phyloP scores from a whole-genome alignment of 2,113 vertebrate genomes.

The Ceuthmochares aereus region DNA sequence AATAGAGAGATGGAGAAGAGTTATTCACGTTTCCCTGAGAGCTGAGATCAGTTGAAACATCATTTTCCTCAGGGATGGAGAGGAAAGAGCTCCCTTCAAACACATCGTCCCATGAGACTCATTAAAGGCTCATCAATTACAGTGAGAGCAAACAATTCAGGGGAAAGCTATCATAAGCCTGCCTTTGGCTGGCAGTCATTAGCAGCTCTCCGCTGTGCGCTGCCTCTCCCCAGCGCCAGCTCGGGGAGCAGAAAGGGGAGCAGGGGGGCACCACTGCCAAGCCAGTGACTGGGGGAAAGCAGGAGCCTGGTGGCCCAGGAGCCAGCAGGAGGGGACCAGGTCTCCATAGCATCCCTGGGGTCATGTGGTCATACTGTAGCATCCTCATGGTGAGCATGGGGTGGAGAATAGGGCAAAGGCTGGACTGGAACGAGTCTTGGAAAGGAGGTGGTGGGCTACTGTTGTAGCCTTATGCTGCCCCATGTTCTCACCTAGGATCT shows the following conservation, averaged over 20 bases:
- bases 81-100: slow-evolving; percentile 53
- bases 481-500: fast-evolving
- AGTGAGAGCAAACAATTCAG: slow-evolving; percentile 37
- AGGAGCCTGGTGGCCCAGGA: not conserved
- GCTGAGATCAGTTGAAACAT: slow-evolving; percentile 37
- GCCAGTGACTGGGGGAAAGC: fast-evolving
- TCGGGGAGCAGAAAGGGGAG: not conserved
- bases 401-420: not conserved
- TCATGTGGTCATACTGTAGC: fast-evolving
- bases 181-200: not conserved
- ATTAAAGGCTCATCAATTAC: slow-evolving; percentile 53
- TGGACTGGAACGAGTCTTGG: not conserved
- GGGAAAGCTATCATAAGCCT: not conserved
- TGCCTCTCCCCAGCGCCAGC: not conserved
- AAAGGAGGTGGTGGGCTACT: not conserved
- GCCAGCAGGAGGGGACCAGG: not conserved
- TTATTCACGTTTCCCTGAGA: slow-evolving; percentile 48
- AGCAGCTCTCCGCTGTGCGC: not conserved
- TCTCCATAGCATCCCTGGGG: not conserved
- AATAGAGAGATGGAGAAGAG: slow-evolving; percentile 37
- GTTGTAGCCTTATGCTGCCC: not conserved
- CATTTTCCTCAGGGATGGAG: not conserved
- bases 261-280: not conserved
- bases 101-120: slow-evolving; percentile 39
- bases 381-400: fast-evolving